Evolutionary conservation across 2,888 invertebrate species (phyloP), one percentile per base, ranked within the genome.

Genomic region (Ametastegia equiseti): DNA sequence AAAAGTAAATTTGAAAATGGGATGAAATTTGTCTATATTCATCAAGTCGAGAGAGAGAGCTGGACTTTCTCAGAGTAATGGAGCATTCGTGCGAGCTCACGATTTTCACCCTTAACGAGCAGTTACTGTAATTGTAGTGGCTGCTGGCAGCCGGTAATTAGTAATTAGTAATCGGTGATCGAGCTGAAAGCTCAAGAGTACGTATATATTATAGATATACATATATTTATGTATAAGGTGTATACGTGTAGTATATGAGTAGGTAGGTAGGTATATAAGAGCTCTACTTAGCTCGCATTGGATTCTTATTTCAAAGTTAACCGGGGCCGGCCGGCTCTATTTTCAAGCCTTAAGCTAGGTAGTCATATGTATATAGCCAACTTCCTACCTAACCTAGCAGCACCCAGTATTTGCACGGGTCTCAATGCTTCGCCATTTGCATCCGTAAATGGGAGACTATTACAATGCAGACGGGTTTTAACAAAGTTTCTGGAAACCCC

Each of bases 381-480:
- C n/a, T 23, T 23, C 36, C 39, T 13, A 39, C 36, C 67, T 39
- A 67, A 67, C 39, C n/a, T n/a, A 67, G 36, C 39, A 39, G 7
- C 65, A 65, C 23, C 39, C 39, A 15, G 30, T 45, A 71, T 71
- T 45, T 27, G 69, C 69, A 30, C 30, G 23, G 45, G 71, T 47
- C 71, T 71, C 45, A 45, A 71, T 71, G 65, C 47, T 71, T 15
- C 47, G 2, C 71, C 71, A 71, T 71, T 71, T 47, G 71, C 71
- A 47, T 71, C 47, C 71, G 45, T 47, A 71, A 71, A 71, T 71
- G 71, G 47, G 30, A 47, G 42, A 47, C 42, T 71, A 47, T 75
- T 54, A 54, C 75, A 54, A 54, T 75, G 75, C 33, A 45, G 75
- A 75, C 75, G 75, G 50, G 75, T 75, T 75, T 75, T 54, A 75